A percentile compares a stretch with the other conserved stretches of the same genome.
These are phyloP conservation scores for Paradisaea rubra DNA, from an alignment of 2,113 vertebrate genomes.

Conservation along the genomic window DNA sequence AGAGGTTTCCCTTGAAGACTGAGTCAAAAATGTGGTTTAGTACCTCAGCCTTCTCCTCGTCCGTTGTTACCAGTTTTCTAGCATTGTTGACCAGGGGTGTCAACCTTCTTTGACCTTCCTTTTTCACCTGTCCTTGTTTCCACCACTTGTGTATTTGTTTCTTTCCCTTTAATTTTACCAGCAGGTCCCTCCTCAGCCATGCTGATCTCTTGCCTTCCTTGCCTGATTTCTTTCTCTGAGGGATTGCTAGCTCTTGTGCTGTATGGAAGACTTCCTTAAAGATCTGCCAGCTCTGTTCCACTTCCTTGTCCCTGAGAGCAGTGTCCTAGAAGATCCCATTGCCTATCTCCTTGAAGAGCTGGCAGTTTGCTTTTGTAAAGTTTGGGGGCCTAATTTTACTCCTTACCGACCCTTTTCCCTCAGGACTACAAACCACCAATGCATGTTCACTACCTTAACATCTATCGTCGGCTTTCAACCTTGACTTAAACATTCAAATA, in stretches of 20 bases:
- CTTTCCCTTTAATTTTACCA: background rate
- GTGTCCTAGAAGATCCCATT: background rate
- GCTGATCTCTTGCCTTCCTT: background rate
- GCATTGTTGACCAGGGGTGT: fast-evolving
- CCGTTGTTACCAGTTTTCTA: no score
- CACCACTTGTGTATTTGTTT: background rate
- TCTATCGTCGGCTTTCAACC: background rate
- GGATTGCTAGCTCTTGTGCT: background rate
- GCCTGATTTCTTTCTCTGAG: background rate
- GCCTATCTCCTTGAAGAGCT: background rate
- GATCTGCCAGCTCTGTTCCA: background rate
- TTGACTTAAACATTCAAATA: background rate
- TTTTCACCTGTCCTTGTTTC: background rate
- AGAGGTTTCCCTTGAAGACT: background rate
- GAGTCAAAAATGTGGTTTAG: background rate
- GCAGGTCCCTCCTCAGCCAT: background rate
- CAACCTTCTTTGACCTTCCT: background rate
- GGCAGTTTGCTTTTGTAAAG: background rate
- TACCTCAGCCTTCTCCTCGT: background rate
- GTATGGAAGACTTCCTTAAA: background rate
- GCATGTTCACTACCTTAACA: background rate
- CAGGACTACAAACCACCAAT: background rate
- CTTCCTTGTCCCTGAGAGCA: background rate
- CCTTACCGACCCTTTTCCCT: background rate
- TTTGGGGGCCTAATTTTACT: background rate